Evolutionary conservation across 2,113 vertebrate genomes (phyloP).

Genomic region (Miniopterus natalensis): DNA sequence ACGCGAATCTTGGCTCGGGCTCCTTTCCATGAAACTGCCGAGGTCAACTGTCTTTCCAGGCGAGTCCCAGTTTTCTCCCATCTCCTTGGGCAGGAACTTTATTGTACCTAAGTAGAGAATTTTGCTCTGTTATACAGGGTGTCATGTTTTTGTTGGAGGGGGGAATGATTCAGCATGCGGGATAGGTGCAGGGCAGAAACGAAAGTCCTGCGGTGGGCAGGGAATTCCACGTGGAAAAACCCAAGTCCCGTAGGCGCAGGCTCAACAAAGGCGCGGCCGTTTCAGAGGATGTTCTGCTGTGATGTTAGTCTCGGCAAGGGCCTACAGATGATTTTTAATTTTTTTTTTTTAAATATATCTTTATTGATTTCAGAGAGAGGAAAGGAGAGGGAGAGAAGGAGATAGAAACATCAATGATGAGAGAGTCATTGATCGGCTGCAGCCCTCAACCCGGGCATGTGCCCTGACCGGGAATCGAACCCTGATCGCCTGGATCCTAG

Average conservation of each 20-base stretch:
- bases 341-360: too few species aligned
- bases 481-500: too few species aligned
- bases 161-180: slow-evolving; percentile 4
- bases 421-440: too few species aligned
- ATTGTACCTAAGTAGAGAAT: neutral
- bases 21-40: neutral
- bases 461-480: too few species aligned
- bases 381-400: too few species aligned
- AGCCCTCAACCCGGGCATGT: too few species aligned
- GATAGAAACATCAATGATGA: too few species aligned
- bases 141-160: neutral
- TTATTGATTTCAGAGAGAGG: too few species aligned
- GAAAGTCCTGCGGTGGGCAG: neutral
- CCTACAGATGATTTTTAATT: too few species aligned
- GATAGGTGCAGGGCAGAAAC: neutral
- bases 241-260: neutral
- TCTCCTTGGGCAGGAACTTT: neutral
- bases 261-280: neutral
- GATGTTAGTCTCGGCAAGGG: neutral
- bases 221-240: neutral
- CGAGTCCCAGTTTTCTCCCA: neutral
- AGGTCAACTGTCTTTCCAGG: neutral
- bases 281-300: neutral
- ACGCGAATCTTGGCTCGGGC: neutral
- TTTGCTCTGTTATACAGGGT: neutral